Base-by-base conservation (phyloP, 1,140 invertebrate genomes). In the Drosophila mayri region DNA sequence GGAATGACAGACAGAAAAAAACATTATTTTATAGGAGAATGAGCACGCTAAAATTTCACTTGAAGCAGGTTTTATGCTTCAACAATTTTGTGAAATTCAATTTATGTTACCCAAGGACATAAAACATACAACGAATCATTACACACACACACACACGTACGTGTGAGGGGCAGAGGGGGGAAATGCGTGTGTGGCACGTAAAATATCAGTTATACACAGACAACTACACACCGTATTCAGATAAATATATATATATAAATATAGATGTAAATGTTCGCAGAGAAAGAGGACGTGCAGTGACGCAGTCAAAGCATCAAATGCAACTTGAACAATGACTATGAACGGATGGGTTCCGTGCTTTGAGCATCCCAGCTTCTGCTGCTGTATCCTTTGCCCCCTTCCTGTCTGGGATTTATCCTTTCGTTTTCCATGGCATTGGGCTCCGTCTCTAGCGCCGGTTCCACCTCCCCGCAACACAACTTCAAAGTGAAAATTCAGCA, bases 71-170 rank as follows among this genome's bases (percentile, higher is more conserved):
- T 88, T 88, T 88, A 88, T 88, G 85, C 85, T 88, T 90, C 85
- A 88, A 88, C 85, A 88, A 88, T 90, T 88, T 88, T 88, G 85
- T 88, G 85, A 88, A 88, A 88, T 88, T 88, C 85, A 88, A 88
- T 88, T 88, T 88, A 88, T 88, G 84, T 87, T 87, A 88, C 83
- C 85, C 85, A 88, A 88, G 85, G 85, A 88, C 85, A 90, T 85
- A 88, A 85, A 90, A 88, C 81, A 88, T 90, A 90, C 79, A 88
- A 82, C 77, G 76, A 90, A 90, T 90, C 85, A 90, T 88, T 88
- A 90, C 85, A 78, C 84, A 90, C 76, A 67, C 28, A n/a, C 57
- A 67, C 57, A 63, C 49, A 40, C 64, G 44, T 30, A 32, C 22
- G 32, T 11, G 9, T 8, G 2, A 2, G 10, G 41, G n/a, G n/a